Evolutionary conservation across 2,888 invertebrate species (phyloP), one percentile per base, ranked within the genome.

Genomic region (Saturnia japonica): DNA sequence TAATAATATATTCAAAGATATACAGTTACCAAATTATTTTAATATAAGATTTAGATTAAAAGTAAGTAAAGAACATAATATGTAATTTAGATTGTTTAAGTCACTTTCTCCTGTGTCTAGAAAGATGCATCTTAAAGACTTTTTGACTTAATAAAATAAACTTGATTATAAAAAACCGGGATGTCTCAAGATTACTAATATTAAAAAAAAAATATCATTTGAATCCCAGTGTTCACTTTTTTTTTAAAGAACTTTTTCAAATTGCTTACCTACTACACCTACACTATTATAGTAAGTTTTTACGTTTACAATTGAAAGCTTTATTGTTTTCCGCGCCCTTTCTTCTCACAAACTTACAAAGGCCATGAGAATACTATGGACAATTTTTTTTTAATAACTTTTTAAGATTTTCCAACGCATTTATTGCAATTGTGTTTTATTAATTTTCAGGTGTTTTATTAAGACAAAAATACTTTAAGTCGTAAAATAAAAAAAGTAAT

Each of bases 1-100:
- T 75, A 73, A 84, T 79, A 77, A 80, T 79, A 79, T 79, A 79
- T 78, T 78, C 78, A 75, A 72, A 77, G 76, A 73, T 80, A 78
- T 77, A 79, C 75, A 75, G 73, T 78, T 78, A 77, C 74, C 75
- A 77, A 76, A 75, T 73, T 64, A 64, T 70, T 70, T 67, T 60
- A 57, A 68, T 71, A 60, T 57, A 60, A 68, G 68, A 68, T 54
- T 68, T 68, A 68, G 40, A 54, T 34, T 34, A 40, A 47, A 68
- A 68, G 28, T 68, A 51, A 47, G 45, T 45, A 67, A 54, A 1
- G 28, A 42, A n/a, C n/a, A n/a, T 34, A 7, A 40, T 40, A 40
- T 34, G 40, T 64, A 64, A 40, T 64, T 60, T 40, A 64, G 40
- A 40, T n/a, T 19, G 40, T 64, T 64, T 40, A 34, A 64, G 19